These are phyloP conservation scores for Morinoia aosen DNA, from an alignment of 2,888 invertebrate species.

Conservation along the genomic window DNA sequence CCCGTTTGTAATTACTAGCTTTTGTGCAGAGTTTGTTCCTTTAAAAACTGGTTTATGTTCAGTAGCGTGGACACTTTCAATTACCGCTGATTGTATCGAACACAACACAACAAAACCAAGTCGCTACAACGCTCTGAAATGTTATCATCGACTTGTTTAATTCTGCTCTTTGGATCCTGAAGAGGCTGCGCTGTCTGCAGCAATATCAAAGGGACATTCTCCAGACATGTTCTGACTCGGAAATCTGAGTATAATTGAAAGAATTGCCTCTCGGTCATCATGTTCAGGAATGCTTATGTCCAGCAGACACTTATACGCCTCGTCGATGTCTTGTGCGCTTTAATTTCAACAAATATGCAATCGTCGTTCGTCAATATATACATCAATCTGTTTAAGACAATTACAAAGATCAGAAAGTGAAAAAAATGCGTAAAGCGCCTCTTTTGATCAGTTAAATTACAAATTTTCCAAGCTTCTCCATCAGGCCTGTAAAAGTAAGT, in stretches of 20 bases:
- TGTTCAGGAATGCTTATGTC: not conserved
- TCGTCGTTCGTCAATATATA: not conserved
- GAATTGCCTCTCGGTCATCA: not conserved
- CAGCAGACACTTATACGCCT: not conserved
- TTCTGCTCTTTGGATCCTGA: not conserved
- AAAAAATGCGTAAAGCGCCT: not conserved
- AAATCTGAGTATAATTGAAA: not conserved
- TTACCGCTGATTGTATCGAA: constrained; percentile 39
- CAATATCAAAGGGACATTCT: not conserved
- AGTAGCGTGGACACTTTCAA: not conserved
- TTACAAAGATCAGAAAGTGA: not conserved
- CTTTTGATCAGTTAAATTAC: not conserved
- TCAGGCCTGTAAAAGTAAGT: not conserved
- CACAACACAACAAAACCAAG: constrained; percentile 7
- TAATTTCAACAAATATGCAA: not conserved
- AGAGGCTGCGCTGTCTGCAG: not conserved
- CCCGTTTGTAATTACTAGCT: constrained; percentile 29
- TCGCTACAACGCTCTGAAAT: constrained; percentile 15
- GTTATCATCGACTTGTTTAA: constrained; percentile 22
- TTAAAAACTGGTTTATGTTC: constrained; percentile 31
- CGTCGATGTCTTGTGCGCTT: not conserved
- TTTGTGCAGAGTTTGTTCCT: not conserved
- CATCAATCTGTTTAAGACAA: not conserved
- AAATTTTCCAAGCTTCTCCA: not conserved
- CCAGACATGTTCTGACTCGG: not conserved